A percentile compares a stretch with the other conserved stretches of the same genome.
phyloP scores from a whole-genome alignment of 1,140 invertebrate genomes.

The Cydia splendana region DNA sequence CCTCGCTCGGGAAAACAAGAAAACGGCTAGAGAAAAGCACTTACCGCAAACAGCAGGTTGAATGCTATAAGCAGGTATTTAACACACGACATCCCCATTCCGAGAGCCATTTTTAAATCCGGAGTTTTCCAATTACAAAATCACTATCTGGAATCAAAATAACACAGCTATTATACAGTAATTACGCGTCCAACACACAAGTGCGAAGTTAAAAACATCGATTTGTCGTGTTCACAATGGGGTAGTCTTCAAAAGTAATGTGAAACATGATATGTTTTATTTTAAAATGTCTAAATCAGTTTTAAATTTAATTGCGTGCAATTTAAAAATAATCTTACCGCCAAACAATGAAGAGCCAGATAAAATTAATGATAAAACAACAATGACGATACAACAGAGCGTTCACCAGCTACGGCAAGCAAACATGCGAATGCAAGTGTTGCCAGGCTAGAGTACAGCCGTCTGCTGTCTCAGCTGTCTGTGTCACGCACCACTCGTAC shows the following conservation, averaged over 20 bases:
- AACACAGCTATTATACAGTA: not conserved
- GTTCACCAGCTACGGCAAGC: conserved; percentile 1
- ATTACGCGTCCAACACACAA: conserved; percentile 4
- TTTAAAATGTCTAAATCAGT: not conserved
- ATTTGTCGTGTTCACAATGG: conserved; percentile 51
- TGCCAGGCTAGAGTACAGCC: not conserved
- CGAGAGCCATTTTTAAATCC: conserved; percentile 82
- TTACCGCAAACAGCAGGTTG: conserved; percentile 91
- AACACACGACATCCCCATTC: conserved; percentile 87
- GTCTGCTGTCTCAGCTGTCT: not conserved
- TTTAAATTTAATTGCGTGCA: not conserved
- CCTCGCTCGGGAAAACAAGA: not conserved
- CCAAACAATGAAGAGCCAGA: conserved; percentile 38
- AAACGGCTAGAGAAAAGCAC: conserved; percentile 57
- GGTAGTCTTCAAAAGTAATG: not conserved
- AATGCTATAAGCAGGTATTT: conserved; percentile 90
- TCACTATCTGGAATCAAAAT: conserved; percentile 16
- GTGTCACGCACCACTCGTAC: not conserved
- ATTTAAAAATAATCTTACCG: conserved; percentile 45
- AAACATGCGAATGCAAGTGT: conserved; percentile 24
- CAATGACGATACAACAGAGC: conserved; percentile 8
- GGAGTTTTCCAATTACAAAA: conserved; percentile 29
- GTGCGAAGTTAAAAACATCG: conserved; percentile 53
- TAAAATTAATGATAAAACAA: conserved; percentile 37
- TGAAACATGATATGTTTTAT: not conserved